Evolutionary conservation across 2,888 invertebrate species (phyloP).

Genomic region (Aproaerema taeniolella): DNA sequence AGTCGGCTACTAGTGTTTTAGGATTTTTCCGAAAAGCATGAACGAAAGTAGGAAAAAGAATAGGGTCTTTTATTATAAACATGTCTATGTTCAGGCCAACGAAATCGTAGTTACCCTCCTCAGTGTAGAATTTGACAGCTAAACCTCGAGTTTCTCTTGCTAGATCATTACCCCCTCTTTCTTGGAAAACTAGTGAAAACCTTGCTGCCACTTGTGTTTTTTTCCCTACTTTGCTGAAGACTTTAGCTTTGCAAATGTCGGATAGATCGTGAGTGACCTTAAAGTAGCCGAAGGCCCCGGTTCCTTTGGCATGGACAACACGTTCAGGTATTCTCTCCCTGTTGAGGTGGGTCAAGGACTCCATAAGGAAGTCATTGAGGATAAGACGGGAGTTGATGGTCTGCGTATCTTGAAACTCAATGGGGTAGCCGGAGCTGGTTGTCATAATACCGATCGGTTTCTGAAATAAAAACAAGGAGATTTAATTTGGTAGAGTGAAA

Average conservation of each 20-base stretch:
- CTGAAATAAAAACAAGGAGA: conserved; percentile 3
- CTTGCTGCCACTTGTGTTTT: conserved; percentile 85
- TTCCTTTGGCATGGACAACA: conserved; percentile 95
- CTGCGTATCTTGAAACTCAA: conserved; percentile 81
- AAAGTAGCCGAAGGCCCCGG: conserved; percentile 90
- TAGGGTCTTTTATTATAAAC: conserved; percentile 91
- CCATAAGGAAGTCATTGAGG: conserved; percentile 86
- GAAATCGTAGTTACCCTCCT: conserved; percentile 92
- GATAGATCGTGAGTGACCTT: conserved; percentile 89
- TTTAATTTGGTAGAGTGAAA: too few relatives aligned
- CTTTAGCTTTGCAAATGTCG: conserved; percentile 83
- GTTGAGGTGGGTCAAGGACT: conserved; percentile 86
- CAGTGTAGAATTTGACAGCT: conserved; percentile 93
- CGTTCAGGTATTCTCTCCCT: conserved; percentile 94
- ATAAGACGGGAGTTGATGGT: conserved; percentile 86
- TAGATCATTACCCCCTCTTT: conserved; percentile 91
- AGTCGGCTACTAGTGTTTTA: conserved; percentile 87
- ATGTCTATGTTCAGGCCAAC: conserved; percentile 93
- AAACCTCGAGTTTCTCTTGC: conserved; percentile 92
- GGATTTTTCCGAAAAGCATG: conserved; percentile 96
- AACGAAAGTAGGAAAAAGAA: conserved; percentile 92
- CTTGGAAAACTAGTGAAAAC: conserved; percentile 89
- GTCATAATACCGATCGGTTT: background rate
- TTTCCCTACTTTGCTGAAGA: conserved; percentile 85
- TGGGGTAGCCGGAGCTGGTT: conserved; percentile 54